Percentiles rank a stretch among this genome's conserved stretches.
phyloP scores from a whole-genome alignment of 1,140 invertebrate genomes.

The Pteromalus puparum region DNA sequence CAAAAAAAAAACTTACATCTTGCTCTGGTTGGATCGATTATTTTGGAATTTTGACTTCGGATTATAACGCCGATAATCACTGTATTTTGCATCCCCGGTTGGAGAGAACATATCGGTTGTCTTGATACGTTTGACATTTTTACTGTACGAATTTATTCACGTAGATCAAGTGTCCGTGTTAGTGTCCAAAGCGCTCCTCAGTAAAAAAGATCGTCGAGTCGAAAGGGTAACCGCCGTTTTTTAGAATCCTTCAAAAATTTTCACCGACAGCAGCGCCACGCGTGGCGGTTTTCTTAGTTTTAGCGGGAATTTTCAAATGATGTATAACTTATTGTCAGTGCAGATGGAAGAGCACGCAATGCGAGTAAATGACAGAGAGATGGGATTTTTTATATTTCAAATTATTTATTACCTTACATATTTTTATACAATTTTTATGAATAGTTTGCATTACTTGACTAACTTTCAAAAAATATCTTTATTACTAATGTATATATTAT shows the following conservation, averaged over 20 bases:
- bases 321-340: no score
- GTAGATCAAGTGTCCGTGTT: not conserved
- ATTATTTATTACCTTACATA: slow-evolving; percentile 36
- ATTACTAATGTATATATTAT: slow-evolving; percentile 3
- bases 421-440: slow-evolving; percentile 1
- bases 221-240: not conserved
- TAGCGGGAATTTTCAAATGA: not conserved
- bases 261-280: slow-evolving; percentile 18
- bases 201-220: not conserved
- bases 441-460: slow-evolving; percentile 15
- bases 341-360: not conserved
- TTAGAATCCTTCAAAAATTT: slow-evolving; percentile 18
- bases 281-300: not conserved
- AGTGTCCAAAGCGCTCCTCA: no score
- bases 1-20: slow-evolving; percentile 61
- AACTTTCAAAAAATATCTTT: slow-evolving; percentile 29
- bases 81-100: slow-evolving; percentile 66
- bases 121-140: slow-evolving; percentile 66
- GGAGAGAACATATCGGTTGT: slow-evolving; percentile 64
- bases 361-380: not conserved
- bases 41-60: slow-evolving; percentile 66
- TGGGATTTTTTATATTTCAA: slow-evolving; percentile 14
- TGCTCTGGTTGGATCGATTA: slow-evolving; percentile 60
- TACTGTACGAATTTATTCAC: not conserved
- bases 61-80: slow-evolving; percentile 71